Base-by-base conservation (phyloP, 2,888 invertebrate genomes). In the Dasysyrphus tricinctus region DNA sequence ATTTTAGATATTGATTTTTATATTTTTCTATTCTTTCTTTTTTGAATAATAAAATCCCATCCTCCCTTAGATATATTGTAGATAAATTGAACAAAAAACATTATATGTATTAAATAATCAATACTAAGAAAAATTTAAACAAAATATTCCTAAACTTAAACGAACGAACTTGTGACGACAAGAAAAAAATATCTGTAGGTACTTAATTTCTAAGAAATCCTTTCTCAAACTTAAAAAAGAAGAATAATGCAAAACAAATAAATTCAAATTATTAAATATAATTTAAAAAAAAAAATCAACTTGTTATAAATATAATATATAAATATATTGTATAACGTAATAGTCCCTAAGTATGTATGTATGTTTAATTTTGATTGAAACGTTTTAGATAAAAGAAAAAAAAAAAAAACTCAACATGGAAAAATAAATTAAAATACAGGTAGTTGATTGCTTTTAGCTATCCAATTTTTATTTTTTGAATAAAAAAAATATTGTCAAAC, bases 371-470 rank as follows among this genome's bases (percentile, higher is more conserved):
- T 77, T 47, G 47, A 24, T 65, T 59, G 51, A 57, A 70, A 34
- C 56, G 44, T 49, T 65, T 49, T 49, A 47, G 47, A 65, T 14
- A 44, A 42, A 42, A 14, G 11, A n/a, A 29, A 54, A 80, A n/a
- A 16, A 5, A 39, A 29, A 54, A 80, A n/a, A 16, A 5, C 32
- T 47, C 16, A 77, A 44, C 24, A 59, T 59, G 65, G n/a, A 24
- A 49, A 29, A 42, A 54, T 57, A 29, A 42, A 54, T 57, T 63
- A 42, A 44, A 32, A 37, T 81, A 75, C 63, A 63, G 80, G 29
- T 76, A 73, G 72, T 61, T 59, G 67, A 73, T 54, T 63, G 77
- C 77, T 73, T 59, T 32, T 19, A 73, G 19, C 51, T 37, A 67
- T 73, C 73, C 57, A 47, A 69, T 51, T 67, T 67, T 77, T 39